These are phyloP conservation scores for Catagonus wagneri DNA, from an alignment of 2,113 vertebrate genomes.

Conservation along the genomic window DNA sequence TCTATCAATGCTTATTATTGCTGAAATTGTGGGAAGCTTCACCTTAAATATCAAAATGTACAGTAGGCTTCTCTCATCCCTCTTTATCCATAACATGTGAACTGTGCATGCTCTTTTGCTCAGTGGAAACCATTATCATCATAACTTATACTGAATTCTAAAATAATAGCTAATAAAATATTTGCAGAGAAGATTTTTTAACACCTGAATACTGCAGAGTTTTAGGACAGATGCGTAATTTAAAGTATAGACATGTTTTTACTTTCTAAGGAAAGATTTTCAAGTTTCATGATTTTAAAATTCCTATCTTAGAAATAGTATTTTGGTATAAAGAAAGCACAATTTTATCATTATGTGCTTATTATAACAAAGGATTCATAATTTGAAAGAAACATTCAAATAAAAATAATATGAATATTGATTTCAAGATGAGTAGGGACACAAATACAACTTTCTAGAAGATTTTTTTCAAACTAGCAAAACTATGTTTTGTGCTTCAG, in stretches of 20 bases:
- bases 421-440: neutral
- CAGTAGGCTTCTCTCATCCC: neutral
- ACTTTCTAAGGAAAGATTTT: neutral
- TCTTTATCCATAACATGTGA: neutral
- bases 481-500: neutral
- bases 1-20: constrained; percentile 14
- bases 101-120: neutral
- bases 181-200: constrained; percentile 22
- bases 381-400: neutral
- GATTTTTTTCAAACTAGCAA: neutral
- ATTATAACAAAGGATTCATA: neutral
- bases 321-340: neutral
- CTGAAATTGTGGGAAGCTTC: neutral
- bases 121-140: neutral
- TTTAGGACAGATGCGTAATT: neutral
- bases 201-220: neutral
- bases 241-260: neutral
- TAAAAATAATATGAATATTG: neutral
- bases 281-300: neutral
- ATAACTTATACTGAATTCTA: neutral
- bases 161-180: constrained; percentile 41
- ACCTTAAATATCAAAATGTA: constrained; percentile 15
- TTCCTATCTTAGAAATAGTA: neutral
- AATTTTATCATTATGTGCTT: neutral
- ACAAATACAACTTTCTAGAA: neutral